phyloP scores from a whole-genome alignment of 2,113 vertebrate species.

The Herpetotheres cachinnans region DNA sequence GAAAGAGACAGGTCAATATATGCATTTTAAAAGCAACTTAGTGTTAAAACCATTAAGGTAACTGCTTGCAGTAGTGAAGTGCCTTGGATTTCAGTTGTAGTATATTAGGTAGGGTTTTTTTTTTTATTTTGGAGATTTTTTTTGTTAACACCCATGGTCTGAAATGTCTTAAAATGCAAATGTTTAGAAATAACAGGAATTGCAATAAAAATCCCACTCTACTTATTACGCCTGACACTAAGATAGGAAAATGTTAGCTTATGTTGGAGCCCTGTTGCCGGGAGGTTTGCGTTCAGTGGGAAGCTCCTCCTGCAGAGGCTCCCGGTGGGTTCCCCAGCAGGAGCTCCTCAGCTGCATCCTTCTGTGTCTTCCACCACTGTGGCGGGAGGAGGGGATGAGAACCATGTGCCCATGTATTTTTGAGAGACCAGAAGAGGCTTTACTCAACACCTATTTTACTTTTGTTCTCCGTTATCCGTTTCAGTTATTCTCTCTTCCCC shows the following conservation, averaged over 20 bases:
- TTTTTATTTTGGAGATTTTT: background rate
- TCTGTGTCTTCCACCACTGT: background rate
- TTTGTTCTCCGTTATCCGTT: background rate
- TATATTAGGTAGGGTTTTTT: accelerated
- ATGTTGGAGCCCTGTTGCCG: background rate
- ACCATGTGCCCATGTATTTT: background rate
- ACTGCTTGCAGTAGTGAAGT: background rate
- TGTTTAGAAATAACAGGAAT: background rate
- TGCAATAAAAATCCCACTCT: background rate
- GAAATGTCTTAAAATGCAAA: background rate
- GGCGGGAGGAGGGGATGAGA: background rate
- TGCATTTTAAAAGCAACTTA: background rate
- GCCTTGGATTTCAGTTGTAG: background rate
- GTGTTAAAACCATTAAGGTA: background rate
- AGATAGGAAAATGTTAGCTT: background rate
- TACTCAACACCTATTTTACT: background rate
- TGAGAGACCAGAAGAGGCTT: background rate
- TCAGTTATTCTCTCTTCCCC: background rate
- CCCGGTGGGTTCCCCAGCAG: background rate
- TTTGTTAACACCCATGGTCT: background rate
- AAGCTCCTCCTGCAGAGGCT: background rate
- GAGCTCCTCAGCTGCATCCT: background rate
- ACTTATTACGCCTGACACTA: background rate
- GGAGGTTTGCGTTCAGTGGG: background rate
- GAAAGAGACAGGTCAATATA: background rate